Percentiles rank a stretch among this genome's conserved stretches.
Conservation (phyloP, 2,888 invertebrate species). For the Baronia brevicornis region DNA sequence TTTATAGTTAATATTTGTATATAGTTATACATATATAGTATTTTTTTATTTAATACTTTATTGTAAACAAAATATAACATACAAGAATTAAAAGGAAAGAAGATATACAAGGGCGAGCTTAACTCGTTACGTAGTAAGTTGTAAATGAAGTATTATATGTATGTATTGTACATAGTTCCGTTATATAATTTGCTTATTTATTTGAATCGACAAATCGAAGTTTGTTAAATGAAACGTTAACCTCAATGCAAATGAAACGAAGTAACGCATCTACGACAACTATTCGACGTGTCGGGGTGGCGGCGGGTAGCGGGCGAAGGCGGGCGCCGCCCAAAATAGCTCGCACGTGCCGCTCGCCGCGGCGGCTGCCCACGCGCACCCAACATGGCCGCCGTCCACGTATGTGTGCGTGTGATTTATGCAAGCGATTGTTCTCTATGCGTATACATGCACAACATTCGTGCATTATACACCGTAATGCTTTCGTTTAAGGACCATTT, state of each 20-base stretch:
- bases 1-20: too few relatives aligned
- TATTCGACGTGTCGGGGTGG: constrained; percentile 16
- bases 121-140: too few relatives aligned
- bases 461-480: constrained; percentile 20
- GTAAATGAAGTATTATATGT: constrained; percentile 1
- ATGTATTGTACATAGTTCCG: not conserved
- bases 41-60: too few relatives aligned
- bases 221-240: constrained; percentile 6
- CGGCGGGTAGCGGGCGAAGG: constrained; percentile 35
- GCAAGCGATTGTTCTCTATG: constrained; percentile 24
- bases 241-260: constrained; percentile 13
- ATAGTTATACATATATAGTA: too few relatives aligned
- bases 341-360: constrained; percentile 67
- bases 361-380: constrained; percentile 68
- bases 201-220: not conserved
- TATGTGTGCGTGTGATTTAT: constrained; percentile 46
- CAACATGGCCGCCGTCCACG: constrained; percentile 60
- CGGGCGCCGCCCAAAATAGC: constrained; percentile 70
- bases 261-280: constrained; percentile 15
- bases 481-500: constrained; percentile 3
- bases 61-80: too few relatives aligned
- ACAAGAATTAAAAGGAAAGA: too few relatives aligned
- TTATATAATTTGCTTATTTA: not conserved
- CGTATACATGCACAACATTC: constrained; percentile 16
- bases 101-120: too few relatives aligned